Base-by-base conservation (phyloP, 2,888 invertebrate genomes). In the Dione vanillae region DNA sequence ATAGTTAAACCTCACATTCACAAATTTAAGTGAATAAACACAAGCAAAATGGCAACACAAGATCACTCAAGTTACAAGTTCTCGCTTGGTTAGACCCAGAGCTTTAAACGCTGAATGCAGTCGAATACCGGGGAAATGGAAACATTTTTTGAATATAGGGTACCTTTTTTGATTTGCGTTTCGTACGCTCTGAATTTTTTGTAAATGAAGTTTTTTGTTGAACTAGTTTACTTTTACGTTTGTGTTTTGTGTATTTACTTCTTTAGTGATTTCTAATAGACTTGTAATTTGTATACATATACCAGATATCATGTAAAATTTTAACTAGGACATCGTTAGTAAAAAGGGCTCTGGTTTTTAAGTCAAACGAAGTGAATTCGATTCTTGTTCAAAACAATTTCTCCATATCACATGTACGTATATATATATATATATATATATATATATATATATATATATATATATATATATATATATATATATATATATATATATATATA, bases 101-200 rank as follows among this genome's bases (percentile, higher is more conserved):
- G 45, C 61, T 61, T 61, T 61, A 61, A 45, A n/a, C 61, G 61
- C 35, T 12, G 45, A 45, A 27, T 61, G 45, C 61, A 61, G 61
- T 61, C 45, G 35, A 61, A 61, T 45, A 16, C n/a, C 45, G 45
- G n/a, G 61, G 45, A 45, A 61, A 61, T 61, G 45, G 45, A 45
- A 61, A 45, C 27, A 45, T n/a, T n/a, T n/a, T 45, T 61, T 61
- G 61, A 45, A 61, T 61, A 45, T 61, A 61, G 27, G 27, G 27
- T 61, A 27, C 27, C 45, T 27, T 61, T 61, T 61, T 27, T 59
- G 35, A n/a, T 61, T 61, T 35, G n/a, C n/a, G 35, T 45, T 61
- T 45, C 12, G 43, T 45, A 14, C 61, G 61, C 61, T 27, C n/a
- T 45, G 27, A 27, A 45, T 61, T 45, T 61, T 61, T 59, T 5